Evolutionary conservation across 1,140 invertebrate species (phyloP), one percentile per base, ranked within the genome.

Genomic region (Trissolcus basalis): DNA sequence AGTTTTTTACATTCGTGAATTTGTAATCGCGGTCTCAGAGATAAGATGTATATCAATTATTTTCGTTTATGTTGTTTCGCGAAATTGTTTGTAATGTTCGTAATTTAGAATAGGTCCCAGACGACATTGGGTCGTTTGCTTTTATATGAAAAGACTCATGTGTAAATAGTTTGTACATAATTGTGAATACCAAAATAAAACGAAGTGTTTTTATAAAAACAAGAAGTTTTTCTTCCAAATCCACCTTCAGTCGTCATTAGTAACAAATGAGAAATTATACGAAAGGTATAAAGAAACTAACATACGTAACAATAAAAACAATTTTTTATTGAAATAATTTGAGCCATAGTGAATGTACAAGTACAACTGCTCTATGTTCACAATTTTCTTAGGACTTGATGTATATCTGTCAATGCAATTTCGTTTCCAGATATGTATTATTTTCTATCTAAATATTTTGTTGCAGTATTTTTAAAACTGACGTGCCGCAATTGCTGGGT

Each of bases 311-410:
- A 48, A 48, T 16, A 48, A 16, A 48, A 48, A 48, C 16, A 48
- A 48, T 27, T 16, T 19, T 27, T 48, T 48, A 27, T 48, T 48
- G 16, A 48, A 48, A 48, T 27, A 48, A 48, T 19, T 48, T 48
- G 14, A 15, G 27, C 27, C 16, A 27, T 48, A 27, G 16, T 27
- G 27, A 48, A 48, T 43, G 36, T 55, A 43, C 36, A 44, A 39
- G 6, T 48, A n/a, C 36, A 39, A 11, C n/a, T 44, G 13, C 3
- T 13, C 13, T 12, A 44, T 44, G 13, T 44, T 44, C 12, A 44
- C 8, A 44, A 44, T 44, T 13, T n/a, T 13, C 12, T 13, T 44
- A 7, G n/a, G 12, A 13, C 7, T 14, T 44, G 11, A 3, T n/a
- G n/a, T 44, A 44, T 44, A 13, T 44, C 12, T 44, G 12, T 14